These are phyloP conservation scores for Drosophila quasianomalipes DNA, from an alignment of 2,888 invertebrate species.

Conservation along the genomic window DNA sequence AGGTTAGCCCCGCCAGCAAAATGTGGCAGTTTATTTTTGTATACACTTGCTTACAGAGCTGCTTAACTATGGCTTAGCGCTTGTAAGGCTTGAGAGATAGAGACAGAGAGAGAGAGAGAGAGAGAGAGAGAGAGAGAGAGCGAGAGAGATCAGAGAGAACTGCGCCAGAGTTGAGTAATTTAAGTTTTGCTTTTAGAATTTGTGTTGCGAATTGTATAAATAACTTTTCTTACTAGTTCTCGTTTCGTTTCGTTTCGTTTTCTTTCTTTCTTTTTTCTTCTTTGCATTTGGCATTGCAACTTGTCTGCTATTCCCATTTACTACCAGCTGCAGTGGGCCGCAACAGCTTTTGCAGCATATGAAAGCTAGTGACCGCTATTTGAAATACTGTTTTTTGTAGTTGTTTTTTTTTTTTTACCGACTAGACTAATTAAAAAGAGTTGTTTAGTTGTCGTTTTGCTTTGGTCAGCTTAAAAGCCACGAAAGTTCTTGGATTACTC, in stretches of 20 bases:
- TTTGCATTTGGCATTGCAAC: slow-evolving; percentile 33
- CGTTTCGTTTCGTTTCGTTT: neutral
- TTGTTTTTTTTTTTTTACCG: slow-evolving; percentile 6
- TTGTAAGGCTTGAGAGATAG: neutral
- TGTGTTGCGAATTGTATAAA: slow-evolving; percentile 2
- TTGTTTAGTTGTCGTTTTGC: slow-evolving; percentile 5
- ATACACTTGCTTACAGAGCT: neutral
- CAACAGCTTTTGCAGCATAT: slow-evolving; percentile 8
- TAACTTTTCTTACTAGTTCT: neutral
- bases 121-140: neutral
- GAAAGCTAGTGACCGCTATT: slow-evolving; percentile 39
- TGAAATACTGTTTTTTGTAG: slow-evolving; percentile 6
- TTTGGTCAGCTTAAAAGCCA: slow-evolving; percentile 25
- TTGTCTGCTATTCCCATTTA: slow-evolving; percentile 15
- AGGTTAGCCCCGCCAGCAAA: slow-evolving; percentile 52
- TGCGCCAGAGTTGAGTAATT: neutral
- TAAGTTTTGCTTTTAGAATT: neutral
- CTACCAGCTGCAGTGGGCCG: slow-evolving; percentile 29
- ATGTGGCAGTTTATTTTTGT: slow-evolving; percentile 25
- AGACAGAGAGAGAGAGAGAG: neutral
- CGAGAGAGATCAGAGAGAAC: neutral
- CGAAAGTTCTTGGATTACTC: slow-evolving; percentile 35
- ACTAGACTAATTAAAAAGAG: slow-evolving; percentile 27
- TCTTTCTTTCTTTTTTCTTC: slow-evolving; percentile 21
- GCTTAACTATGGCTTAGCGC: slow-evolving; percentile 1